phyloP scores from a whole-genome alignment of 1,140 invertebrate species.

The Brachionus sp. region DNA sequence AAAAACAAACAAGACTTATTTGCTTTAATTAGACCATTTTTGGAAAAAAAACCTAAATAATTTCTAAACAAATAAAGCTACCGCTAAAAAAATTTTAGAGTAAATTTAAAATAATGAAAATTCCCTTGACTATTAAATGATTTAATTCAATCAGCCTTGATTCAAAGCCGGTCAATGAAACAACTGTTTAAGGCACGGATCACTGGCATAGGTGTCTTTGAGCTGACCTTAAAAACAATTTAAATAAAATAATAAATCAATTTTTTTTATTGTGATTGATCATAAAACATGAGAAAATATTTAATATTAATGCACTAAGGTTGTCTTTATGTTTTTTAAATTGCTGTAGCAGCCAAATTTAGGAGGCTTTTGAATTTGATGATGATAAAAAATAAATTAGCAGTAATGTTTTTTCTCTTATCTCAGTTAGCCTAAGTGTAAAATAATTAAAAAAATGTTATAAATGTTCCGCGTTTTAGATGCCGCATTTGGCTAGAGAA shows the following conservation, averaged over 20 bases:
- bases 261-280: neutral
- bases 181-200: neutral
- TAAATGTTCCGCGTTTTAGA: neutral
- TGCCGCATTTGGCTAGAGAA: neutral
- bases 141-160: neutral
- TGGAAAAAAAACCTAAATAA: neutral
- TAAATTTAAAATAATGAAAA: neutral
- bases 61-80: no score
- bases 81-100: no score
- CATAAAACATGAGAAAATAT: neutral
- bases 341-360: neutral
- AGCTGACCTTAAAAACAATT: neutral
- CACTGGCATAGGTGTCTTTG: neutral
- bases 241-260: neutral
- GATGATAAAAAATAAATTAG: neutral
- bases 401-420: slow-evolving; percentile 1
- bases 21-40: neutral
- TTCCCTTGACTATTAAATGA: neutral
- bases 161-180: neutral
- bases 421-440: neutral
- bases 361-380: neutral
- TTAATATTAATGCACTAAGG: no score
- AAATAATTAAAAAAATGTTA: neutral
- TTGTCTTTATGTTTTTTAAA: no score
- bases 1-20: neutral